A percentile compares a stretch with the other conserved stretches of the same genome.
phyloP scores from a whole-genome alignment of 2,113 vertebrate genomes.

The Lipotes vexillifer region DNA sequence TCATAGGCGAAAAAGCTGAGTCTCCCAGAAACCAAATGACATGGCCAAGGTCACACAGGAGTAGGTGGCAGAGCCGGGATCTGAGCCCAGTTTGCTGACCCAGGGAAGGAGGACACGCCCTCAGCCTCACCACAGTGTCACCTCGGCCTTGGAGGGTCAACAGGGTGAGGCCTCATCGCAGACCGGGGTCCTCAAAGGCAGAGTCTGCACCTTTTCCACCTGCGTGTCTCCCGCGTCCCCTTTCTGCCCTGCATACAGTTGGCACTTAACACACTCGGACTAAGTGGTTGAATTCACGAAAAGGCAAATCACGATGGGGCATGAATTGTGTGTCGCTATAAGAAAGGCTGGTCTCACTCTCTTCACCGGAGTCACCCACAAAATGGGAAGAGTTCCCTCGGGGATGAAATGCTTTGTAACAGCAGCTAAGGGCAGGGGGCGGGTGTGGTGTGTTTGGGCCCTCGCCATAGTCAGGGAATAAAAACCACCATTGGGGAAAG shows the following conservation, averaged over 20 bases:
- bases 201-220: not conserved
- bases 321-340: not conserved
- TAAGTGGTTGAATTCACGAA: not conserved
- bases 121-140: not conserved
- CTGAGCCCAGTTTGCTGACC: not conserved
- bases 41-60: not conserved
- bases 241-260: not conserved
- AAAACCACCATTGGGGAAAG: not conserved
- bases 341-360: not conserved
- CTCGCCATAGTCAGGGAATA: not conserved
- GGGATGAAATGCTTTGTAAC: not conserved
- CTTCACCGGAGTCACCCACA: not conserved
- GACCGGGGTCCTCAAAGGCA: not conserved
- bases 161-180: fast-evolving
- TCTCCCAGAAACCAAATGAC: not conserved
- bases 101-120: not conserved
- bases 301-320: not conserved
- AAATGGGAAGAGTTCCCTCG: not conserved
- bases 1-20: not conserved
- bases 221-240: fast-evolving
- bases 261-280: not conserved
- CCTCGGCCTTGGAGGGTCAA: not conserved
- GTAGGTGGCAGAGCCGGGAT: not conserved
- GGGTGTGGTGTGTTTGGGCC: not conserved
- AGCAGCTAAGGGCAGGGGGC: fast-evolving